Conservation (phyloP, 1,140 invertebrate genomes). For the Popillia japonica region DNA sequence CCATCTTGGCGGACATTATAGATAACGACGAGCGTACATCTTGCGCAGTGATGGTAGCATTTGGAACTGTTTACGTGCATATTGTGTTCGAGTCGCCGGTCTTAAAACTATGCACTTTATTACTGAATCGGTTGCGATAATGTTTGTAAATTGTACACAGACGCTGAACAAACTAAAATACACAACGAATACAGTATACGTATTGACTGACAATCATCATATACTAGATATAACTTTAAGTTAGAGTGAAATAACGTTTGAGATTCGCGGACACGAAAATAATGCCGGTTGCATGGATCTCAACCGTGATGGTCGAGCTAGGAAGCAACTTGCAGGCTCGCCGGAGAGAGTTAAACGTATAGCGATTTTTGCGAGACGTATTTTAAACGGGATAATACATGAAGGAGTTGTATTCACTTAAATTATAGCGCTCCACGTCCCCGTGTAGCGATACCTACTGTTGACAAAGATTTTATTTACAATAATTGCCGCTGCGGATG, state of each 20-base stretch:
- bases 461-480: conserved; percentile 19
- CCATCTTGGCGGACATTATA: not conserved
- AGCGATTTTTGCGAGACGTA: not conserved
- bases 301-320: too few species aligned
- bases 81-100: not conserved
- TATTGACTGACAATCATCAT: conserved; percentile 1
- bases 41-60: not conserved
- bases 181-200: not conserved
- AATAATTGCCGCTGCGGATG: not conserved
- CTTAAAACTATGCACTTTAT: not conserved
- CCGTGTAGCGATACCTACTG: not conserved
- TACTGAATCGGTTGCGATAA: not conserved
- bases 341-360: not conserved
- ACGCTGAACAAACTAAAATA: not conserved
- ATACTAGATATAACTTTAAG: too few species aligned
- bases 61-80: not conserved
- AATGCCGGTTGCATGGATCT: too few species aligned
- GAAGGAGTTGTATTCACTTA: not conserved
- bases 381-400: not conserved
- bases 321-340: too few species aligned
- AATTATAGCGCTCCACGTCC: not conserved
- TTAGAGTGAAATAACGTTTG: too few species aligned
- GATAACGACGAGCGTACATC: not conserved
- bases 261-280: too few species aligned
- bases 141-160: conserved; percentile 3